Conservation (phyloP, 2,888 invertebrate genomes). For the Caenorhabditis panamensis region DNA sequence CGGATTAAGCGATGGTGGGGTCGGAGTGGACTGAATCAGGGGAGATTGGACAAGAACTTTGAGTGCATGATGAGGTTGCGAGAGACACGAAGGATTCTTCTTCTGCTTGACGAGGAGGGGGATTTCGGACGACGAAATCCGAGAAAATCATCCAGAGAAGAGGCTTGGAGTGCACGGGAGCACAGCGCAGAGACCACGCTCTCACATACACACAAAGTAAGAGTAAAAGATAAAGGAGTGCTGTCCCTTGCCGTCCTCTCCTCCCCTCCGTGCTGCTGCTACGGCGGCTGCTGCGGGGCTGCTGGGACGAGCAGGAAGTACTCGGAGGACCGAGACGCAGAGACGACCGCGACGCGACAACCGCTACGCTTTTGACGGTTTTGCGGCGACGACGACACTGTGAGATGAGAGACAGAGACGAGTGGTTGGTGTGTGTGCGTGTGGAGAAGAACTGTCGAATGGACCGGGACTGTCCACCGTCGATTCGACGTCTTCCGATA, state of each 20-base stretch:
- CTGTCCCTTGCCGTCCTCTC: constrained; percentile 29
- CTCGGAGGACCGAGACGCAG: constrained; percentile 18
- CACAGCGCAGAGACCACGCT: constrained; percentile 51
- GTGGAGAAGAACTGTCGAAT: constrained; percentile 23
- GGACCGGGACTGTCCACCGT: constrained; percentile 20
- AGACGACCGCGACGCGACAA: constrained; percentile 55
- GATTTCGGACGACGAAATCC: constrained; percentile 37
- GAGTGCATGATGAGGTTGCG: constrained; percentile 18
- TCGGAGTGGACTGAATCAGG: background rate
- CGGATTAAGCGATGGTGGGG: constrained; percentile 4
- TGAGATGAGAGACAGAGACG: constrained; percentile 21
- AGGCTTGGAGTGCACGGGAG: constrained; percentile 47
- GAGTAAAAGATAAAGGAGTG: constrained; percentile 61
- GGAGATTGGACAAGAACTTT: background rate
- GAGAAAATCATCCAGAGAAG: constrained; percentile 27
- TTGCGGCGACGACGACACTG: constrained; percentile 31
- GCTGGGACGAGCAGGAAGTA: constrained; percentile 1
- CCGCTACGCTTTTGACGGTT: constrained; percentile 61
- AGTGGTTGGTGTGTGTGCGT: constrained; percentile 12
- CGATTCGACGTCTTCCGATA: constrained; percentile 23
- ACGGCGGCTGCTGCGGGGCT: constrained; percentile 16
- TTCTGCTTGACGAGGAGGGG: constrained; percentile 17
- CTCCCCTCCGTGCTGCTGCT: constrained; percentile 46
- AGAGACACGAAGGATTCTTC: constrained; percentile 1
- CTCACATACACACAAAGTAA: constrained; percentile 45